Percentiles rank a stretch among this genome's conserved stretches.
phyloP scores from a whole-genome alignment of 2,888 invertebrate genomes.

The Sesia apiformis region DNA sequence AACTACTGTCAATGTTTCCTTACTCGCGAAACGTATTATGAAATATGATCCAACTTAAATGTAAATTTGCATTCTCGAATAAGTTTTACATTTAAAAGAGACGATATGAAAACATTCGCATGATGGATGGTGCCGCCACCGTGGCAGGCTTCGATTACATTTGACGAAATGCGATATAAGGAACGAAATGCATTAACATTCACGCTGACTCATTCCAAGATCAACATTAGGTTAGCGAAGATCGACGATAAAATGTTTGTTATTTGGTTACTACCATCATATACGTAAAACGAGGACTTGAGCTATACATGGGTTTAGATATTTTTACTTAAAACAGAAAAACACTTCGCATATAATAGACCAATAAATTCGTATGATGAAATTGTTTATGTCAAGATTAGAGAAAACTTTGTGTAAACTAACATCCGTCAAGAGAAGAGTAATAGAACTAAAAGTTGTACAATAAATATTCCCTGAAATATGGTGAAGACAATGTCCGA shows the following conservation, averaged over 20 bases:
- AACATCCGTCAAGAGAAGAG: background rate
- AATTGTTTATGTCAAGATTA: background rate
- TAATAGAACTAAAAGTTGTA: slow-evolving; percentile 22
- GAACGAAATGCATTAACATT: slow-evolving; percentile 61
- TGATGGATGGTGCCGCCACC: slow-evolving; percentile 53
- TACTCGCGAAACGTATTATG: slow-evolving; percentile 2
- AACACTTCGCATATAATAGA: background rate
- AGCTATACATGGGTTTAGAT: background rate
- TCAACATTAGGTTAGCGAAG: slow-evolving; percentile 18
- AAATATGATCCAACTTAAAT: slow-evolving; percentile 14
- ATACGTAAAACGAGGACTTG: too few relatives aligned
- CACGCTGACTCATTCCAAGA: slow-evolving; percentile 31
- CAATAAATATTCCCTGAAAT: slow-evolving; percentile 35
- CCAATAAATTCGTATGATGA: background rate
- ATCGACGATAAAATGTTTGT: slow-evolving; percentile 28
- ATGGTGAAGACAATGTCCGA: slow-evolving; percentile 37
- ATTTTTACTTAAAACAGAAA: background rate
- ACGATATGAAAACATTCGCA: slow-evolving; percentile 36
- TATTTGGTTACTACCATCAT: too few relatives aligned
- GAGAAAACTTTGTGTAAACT: background rate
- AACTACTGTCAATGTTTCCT: background rate
- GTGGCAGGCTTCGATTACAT: slow-evolving; percentile 38
- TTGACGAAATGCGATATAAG: slow-evolving; percentile 62
- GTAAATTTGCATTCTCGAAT: slow-evolving; percentile 46
- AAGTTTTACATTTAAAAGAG: slow-evolving; percentile 46